Base-by-base conservation (phyloP, 2,888 invertebrate species). In the Sphaerophoria rueppellii region DNA sequence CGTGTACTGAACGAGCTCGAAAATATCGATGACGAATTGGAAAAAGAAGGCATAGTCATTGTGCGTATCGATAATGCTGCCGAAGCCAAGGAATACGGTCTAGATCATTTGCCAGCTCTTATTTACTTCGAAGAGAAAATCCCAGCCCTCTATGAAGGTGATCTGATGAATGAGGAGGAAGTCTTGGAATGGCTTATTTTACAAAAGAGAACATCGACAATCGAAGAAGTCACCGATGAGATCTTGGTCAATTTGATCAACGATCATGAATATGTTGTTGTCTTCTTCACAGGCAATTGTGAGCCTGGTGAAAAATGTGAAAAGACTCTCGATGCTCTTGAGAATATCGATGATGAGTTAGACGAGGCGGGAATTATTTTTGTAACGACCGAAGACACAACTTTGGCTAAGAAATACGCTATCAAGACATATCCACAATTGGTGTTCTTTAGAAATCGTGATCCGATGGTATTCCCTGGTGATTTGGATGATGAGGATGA, bases 171-270 rank as follows among this genome's bases (percentile, higher is more conserved):
- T 89, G 98, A 98, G 92, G 96, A 98, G 76, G 96, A 97, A 93
- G 97, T 98, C 5, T 92, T 98, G n/a, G 95, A 96, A 88, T 98
- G 98, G 98, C 86, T 92, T 83, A 88, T 97, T 86, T 94, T 97
- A 88, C 97, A 98, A 90, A 97, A 98, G 91, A 95, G 95, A 89
- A 95, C 96, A 0, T 97, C 97, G 7, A 98, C 98, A 5, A 98
- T 98, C 88, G 98, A 98, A 92, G 98, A 98, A 93, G 97, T 98
- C 52, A 97, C 97, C 4, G 98, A 98, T 91, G 97, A 98, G 93
- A 97, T 98, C 88, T 92, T 98, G 35, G 93, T 94, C 82, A 96
- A 96, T 89, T 93, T 98, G 35, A 96, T 98, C 88, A 96, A 96
- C 87, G 96, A 97, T 89, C 96, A 97, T 89, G 97, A 97, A 93